These are phyloP conservation scores for Dynastes grantii DNA, from an alignment of 2,888 invertebrate genomes.

Conservation along the genomic window DNA sequence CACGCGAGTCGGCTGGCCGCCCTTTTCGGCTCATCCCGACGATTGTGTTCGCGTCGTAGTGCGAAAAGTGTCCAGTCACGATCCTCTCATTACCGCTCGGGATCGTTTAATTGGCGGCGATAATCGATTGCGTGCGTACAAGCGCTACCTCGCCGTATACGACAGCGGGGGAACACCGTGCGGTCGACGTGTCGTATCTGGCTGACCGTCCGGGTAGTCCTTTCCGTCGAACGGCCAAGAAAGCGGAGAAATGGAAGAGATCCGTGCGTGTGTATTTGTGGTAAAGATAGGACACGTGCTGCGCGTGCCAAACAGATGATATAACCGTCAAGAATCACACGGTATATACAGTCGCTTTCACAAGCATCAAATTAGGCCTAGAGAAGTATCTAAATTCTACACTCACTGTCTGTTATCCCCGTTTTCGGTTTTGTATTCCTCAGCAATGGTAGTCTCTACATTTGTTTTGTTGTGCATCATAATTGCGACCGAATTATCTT, in stretches of 20 bases:
- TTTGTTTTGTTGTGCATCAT: no score
- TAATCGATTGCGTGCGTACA: slow-evolving; percentile 62
- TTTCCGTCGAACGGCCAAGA: not conserved
- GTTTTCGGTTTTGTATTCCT: no score
- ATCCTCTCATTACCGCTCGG: slow-evolving; percentile 65
- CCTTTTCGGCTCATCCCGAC: no score
- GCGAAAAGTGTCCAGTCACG: slow-evolving; percentile 63
- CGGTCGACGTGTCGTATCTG: not conserved
- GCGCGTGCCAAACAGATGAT: slow-evolving; percentile 59
- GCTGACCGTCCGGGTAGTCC: not conserved
- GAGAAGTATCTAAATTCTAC: no score
- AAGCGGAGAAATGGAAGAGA: not conserved
- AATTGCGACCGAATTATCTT: no score
- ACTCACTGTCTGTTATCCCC: no score
- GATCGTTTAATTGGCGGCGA: slow-evolving; percentile 67
- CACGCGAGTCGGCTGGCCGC: no score
- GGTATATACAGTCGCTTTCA: slow-evolving; percentile 4
- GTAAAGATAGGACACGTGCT: slow-evolving; percentile 56
- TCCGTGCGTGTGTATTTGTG: slow-evolving; percentile 28
- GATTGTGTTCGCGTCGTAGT: not conserved
- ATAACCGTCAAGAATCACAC: slow-evolving; percentile 48
- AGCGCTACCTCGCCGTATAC: not conserved
- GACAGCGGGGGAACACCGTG: not conserved
- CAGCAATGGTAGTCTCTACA: no score
- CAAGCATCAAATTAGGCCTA: not conserved